Base-by-base conservation (phyloP, 1,140 invertebrate species). In the Heliconius nattereri region DNA sequence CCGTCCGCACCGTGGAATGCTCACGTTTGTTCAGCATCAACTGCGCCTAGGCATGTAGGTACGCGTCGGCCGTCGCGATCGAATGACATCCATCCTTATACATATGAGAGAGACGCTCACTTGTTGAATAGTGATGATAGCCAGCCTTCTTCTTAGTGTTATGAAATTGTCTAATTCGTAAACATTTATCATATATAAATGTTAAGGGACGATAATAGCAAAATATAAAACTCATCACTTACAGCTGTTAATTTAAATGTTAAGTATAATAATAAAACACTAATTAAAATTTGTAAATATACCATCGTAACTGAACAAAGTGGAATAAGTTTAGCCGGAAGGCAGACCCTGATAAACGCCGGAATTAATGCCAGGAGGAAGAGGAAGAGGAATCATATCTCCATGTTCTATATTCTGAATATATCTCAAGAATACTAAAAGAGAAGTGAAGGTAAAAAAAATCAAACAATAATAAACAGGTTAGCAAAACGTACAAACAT, bases 51-150 rank as follows among this genome's bases (percentile, higher is more conserved):
- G 84, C 82, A 84, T 88, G 85, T 83, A 83, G 32, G 32, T 35
- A 35, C 87, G 84, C 84, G 83, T 73, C 71, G 85, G 85, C 82
- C 81, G 87, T 89, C 81, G 83, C 90, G 84, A 87, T 88, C 85
- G 75, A 83, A 87, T 91, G 90, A 91, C 89, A 90, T 91, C 87
- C 87, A 92, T 88, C 82, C 79, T 76, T 66, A 81, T 37, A 35
- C 32, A 35, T 35, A 72, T 73, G 71, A 57, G 66, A 71, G 73
- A 45, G 40, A 45, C 40, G 40, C 75, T 77, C 72, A 81, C 76
- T 78, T 77, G 76, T 77, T 77, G 76, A 77, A 77, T 77, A 71
- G 20, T 71, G 75, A 54, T 72, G 20, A 35, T 45, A 77, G 54
- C 52, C 76, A 54, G 20, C 70, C 70, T 40, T 54, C 32, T 35